Conservation (phyloP, 64 coral and sea anemone species). For the Pocillopora damicornis region DNA sequence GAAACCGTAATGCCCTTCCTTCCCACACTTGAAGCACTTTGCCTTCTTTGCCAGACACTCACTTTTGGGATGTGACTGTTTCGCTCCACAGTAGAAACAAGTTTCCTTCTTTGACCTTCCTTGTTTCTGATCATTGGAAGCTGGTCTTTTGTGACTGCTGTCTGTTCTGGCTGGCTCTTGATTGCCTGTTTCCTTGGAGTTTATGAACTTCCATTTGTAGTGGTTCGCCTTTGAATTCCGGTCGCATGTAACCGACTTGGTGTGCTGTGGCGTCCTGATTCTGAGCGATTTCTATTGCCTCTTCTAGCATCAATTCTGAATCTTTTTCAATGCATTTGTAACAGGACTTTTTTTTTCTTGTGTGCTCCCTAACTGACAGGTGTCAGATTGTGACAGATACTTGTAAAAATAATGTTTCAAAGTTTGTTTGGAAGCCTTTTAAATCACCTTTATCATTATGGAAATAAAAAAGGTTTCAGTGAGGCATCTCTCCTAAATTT, state of each 20-base stretch:
- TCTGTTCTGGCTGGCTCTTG: neutral
- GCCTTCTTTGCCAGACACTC: neutral
- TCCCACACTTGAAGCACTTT: slow-evolving; percentile 11
- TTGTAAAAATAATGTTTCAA: no score
- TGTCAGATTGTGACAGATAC: no score
- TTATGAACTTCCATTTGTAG: neutral
- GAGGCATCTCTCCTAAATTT: no score
- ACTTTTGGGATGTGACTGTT: no score
- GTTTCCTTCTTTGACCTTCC: no score
- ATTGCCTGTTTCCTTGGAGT: slow-evolving; percentile 10
- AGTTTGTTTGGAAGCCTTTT: no score
- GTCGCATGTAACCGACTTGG: neutral
- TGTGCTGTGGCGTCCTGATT: slow-evolving; percentile 6
- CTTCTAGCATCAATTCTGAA: neutral
- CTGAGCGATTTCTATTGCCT: neutral
- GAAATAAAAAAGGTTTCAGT: no score
- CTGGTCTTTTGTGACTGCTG: no score
- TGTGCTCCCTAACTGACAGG: no score
- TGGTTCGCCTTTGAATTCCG: neutral
- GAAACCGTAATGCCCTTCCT: slow-evolving; percentile 1
- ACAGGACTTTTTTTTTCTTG: neutral
- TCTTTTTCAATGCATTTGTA: neutral
- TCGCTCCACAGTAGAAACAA: no score
- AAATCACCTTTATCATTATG: no score
- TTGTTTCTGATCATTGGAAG: no score